Evolutionary conservation across 2,113 vertebrate genomes (phyloP), one percentile per base, ranked within the genome.

Genomic region (Malurus melanocephalus): DNA sequence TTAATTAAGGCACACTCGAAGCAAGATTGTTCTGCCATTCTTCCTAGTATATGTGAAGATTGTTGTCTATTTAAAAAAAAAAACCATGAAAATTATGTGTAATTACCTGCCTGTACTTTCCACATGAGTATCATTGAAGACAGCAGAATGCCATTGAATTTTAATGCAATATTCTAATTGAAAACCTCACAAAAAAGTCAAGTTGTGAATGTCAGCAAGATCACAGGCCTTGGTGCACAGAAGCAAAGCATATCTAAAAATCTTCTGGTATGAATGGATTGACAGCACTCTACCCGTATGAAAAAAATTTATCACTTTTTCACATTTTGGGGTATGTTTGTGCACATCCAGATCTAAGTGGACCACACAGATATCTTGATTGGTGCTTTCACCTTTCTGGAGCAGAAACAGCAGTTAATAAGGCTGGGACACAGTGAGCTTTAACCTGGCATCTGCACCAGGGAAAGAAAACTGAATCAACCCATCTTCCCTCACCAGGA

Each of bases 41-140:
- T 88, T 68, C 52, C 51, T 24, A 48, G n/a, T 81, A 40, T 49
- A 51, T 10, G 43, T 3, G 62, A 83, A 81, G 81, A 88, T 19
- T 76, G 75, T 92, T 87, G 77, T 78, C 80, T 80, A n/a, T 56
- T 67, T 79, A 51, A 78, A 21, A 26, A 89, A 73, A 93, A 85
- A 55, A 2, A 0, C 1, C 0, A 3, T 40, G 43, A 46, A 62
- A 90, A 92, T 91, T 87, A 91, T 17, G 23, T 87, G 61, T 56
- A 87, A 93, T 86, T 92, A 92, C 60, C 59, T 93, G 74, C 88
- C 42, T 88, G 56, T 65, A 62, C 65, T 88, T 88, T 93, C 55
- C 78, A 79, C 90, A 27, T 32, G n/a, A 45, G 55, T 60, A 82
- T 83, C 87, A 87, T 66, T 93, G 88, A 91, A 79, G 62, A 82